Percentiles rank a stretch among this genome's conserved stretches.
phyloP scores from a whole-genome alignment of 2,888 invertebrate species.

The Acrobasis consociella region DNA sequence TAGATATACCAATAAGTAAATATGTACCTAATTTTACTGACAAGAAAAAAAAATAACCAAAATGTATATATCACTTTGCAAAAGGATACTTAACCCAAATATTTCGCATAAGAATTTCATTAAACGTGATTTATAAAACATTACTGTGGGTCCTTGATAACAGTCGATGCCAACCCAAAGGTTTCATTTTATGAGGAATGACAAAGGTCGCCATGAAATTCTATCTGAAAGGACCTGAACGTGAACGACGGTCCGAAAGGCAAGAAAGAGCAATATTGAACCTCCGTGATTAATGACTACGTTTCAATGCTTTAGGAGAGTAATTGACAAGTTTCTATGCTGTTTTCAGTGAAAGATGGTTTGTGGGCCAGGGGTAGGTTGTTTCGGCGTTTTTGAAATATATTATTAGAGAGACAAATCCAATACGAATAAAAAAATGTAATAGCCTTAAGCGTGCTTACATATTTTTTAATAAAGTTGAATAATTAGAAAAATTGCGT shows the following conservation, averaged over 20 bases:
- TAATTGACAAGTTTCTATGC: slow-evolving; percentile 17
- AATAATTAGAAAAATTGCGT: too few species aligned
- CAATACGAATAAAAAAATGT: not conserved
- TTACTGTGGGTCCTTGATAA: not conserved
- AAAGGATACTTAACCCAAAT: slow-evolving; percentile 1
- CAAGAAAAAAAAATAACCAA: too few species aligned
- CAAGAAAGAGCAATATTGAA: slow-evolving; percentile 36
- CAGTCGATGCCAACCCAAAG: slow-evolving; percentile 16
- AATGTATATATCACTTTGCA: too few species aligned
- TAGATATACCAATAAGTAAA: too few species aligned
- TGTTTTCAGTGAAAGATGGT: not conserved
- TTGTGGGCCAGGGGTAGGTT: not conserved
- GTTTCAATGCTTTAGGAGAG: slow-evolving; percentile 7
- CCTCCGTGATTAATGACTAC: slow-evolving; percentile 35
- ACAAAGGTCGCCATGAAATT: slow-evolving; percentile 30
- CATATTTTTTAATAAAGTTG: too few species aligned
- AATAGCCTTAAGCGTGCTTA: too few species aligned
- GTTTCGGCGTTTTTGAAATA: not conserved
- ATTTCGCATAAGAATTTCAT: slow-evolving; percentile 19
- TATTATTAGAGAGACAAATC: not conserved
- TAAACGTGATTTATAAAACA: slow-evolving; percentile 22
- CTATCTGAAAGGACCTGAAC: slow-evolving; percentile 25
- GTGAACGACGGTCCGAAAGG: too few species aligned
- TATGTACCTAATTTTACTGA: too few species aligned
- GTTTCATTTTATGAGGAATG: slow-evolving; percentile 22